Percentiles rank a stretch among this genome's conserved stretches.
phyloP scores from a whole-genome alignment of 2,888 invertebrate genomes.

The Chymomyza amoena region DNA sequence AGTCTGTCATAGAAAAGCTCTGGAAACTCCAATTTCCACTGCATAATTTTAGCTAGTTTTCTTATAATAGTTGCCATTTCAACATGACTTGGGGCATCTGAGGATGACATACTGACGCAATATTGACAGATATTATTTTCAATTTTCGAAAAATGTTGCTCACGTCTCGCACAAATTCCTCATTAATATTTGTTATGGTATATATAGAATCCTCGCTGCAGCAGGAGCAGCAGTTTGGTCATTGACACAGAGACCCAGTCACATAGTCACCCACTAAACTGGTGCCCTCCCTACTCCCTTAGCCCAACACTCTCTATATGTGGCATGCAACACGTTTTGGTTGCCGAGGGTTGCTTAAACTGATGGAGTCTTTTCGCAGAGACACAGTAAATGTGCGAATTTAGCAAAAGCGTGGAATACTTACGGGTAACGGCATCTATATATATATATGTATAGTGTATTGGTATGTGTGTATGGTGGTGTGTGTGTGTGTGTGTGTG shows the following conservation, averaged over 20 bases:
- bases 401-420: slow-evolving; percentile 55
- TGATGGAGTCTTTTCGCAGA: background rate
- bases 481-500: background rate
- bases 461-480: background rate
- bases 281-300: background rate
- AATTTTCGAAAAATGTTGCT: slow-evolving; percentile 62
- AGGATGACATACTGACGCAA: background rate
- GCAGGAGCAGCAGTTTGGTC: slow-evolving; percentile 30
- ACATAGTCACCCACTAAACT: background rate
- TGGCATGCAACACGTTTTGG: slow-evolving; percentile 45
- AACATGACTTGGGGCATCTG: background rate
- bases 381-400: slow-evolving; percentile 47
- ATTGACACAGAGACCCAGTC: slow-evolving; percentile 45
- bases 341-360: slow-evolving; percentile 8
- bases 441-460: no score
- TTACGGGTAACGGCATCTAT: slow-evolving; percentile 38
- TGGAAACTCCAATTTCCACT: background rate
- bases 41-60: background rate
- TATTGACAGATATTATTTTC: slow-evolving; percentile 45
- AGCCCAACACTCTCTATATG: slow-evolving; percentile 5
- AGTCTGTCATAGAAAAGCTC: no score
- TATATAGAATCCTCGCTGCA: slow-evolving; percentile 19
- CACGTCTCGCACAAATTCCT: slow-evolving; percentile 70
- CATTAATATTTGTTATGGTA: slow-evolving; percentile 71
- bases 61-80: background rate